phyloP scores from a whole-genome alignment of 2,888 invertebrate genomes.

The Glyphotaelius pellucidus region DNA sequence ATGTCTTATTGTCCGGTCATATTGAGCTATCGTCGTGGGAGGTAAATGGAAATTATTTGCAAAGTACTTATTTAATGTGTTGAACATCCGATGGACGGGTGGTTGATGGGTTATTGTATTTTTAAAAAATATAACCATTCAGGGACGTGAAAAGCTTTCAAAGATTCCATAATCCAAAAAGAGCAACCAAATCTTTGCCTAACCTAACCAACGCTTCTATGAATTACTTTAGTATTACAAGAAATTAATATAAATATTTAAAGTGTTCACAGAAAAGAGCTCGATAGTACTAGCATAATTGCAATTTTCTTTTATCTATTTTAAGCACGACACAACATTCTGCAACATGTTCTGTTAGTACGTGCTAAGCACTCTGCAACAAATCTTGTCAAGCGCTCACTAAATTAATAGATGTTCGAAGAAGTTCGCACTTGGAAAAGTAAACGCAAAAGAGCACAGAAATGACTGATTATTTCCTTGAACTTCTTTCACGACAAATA shows the following conservation, averaged over 20 bases:
- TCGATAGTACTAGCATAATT: background rate
- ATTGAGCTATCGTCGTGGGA: constrained; percentile 9
- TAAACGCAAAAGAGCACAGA: no score
- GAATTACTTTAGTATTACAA: background rate
- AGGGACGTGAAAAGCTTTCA: background rate
- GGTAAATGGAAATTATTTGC: constrained; percentile 29
- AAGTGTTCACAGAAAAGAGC: background rate
- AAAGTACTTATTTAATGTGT: background rate
- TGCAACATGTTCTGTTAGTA: background rate
- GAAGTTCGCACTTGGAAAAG: no score
- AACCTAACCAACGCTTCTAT: background rate
- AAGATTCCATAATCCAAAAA: background rate
- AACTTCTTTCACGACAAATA: no score
- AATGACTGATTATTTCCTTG: no score
- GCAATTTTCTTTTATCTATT: background rate
- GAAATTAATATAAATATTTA: background rate
- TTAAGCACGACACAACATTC: background rate
- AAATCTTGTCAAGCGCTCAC: no score
- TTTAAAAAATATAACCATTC: background rate
- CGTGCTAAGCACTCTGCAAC: background rate
- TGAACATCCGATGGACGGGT: constrained; percentile 5
- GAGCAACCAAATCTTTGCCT: background rate
- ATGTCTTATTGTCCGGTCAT: constrained; percentile 29
- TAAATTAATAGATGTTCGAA: no score
- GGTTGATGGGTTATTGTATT: constrained; percentile 3